These are phyloP conservation scores for Opisthograptis luteolata DNA, from an alignment of 2,888 invertebrate species.

Conservation along the genomic window DNA sequence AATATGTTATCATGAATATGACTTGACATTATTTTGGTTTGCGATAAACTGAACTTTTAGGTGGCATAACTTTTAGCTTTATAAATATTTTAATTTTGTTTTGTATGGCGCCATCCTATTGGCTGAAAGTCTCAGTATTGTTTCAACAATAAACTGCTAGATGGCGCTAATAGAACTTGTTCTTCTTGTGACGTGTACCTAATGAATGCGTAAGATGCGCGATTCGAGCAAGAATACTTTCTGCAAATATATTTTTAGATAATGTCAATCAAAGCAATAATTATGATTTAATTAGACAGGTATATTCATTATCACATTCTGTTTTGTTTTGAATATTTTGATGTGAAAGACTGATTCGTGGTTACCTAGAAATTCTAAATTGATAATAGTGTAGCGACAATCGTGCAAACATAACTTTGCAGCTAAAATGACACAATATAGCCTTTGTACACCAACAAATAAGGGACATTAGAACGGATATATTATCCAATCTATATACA, in stretches of 20 bases:
- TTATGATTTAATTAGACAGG: not conserved
- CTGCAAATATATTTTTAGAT: slow-evolving; percentile 13
- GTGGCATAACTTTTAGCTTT: slow-evolving; percentile 13
- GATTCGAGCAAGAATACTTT: slow-evolving; percentile 6
- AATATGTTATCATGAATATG: slow-evolving; percentile 14
- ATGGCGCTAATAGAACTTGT: slow-evolving; percentile 16
- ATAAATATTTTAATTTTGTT: slow-evolving; percentile 3
- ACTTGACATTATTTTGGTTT: slow-evolving; percentile 21
- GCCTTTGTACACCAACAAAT: slow-evolving; percentile 20
- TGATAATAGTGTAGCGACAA: slow-evolving; percentile 11
- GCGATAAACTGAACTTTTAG: slow-evolving; percentile 13
- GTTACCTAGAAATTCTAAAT: slow-evolving; percentile 7
- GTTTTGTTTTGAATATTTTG: slow-evolving; percentile 3
- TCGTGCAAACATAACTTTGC: slow-evolving; percentile 22
- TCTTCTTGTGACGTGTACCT: slow-evolving; percentile 4
- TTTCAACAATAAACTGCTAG: slow-evolving; percentile 3
- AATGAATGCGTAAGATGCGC: slow-evolving; percentile 16
- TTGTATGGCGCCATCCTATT: slow-evolving; percentile 22
- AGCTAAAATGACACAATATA: slow-evolving; percentile 18
- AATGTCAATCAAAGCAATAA: slow-evolving; percentile 9
- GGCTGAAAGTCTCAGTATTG: slow-evolving; percentile 4
- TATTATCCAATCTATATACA: slow-evolving; percentile 28
- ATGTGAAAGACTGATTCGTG: slow-evolving; percentile 8
- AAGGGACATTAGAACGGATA: slow-evolving; percentile 20
- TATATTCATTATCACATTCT: slow-evolving; percentile 3